Evolutionary conservation across 35 echinoderm and acorn worm genomes (phyloP), one percentile per base, ranked within the genome.

Genomic region (Acanthaster planci): DNA sequence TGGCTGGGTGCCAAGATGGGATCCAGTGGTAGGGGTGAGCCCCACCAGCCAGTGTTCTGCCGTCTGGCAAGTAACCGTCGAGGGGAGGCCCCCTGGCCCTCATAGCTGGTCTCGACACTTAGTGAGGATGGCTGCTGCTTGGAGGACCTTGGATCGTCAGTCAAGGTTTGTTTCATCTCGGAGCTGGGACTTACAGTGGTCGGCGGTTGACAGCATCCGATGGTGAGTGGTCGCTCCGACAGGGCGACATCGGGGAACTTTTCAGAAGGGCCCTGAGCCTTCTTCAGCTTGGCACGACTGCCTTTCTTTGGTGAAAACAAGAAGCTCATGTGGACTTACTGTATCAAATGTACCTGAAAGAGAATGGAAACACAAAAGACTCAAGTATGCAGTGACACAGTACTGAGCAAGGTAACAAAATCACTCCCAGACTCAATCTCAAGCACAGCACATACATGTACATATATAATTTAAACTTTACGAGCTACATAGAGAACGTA

Each of bases 201-300:
- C 8, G 64, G 64, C 14, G 29, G 64, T 29, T 72, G 64, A 29
- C 64, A 72, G 64, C 64, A 72, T 31, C 64, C 64, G 34, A 72
- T 72, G 26, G 64, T 72, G 64, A 72, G 64, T 21, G 64, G 64
- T 26, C 64, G 64, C 64, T 72, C 64, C 5, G 64, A 72, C 64
- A 72, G 34, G 30, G 64, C 64, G 64, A 7, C 64, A 72, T 47
- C 42, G 30, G 2, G 22, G 19, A 29, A 72, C 29, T 31, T 30
- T 21, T 72, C 64, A 29, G 34, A 72, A 16, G 22, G 7, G 1
- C 64, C 64, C 34, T 29, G 42, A 6, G 42, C 4, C 64, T 72
- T 34, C 7, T 72, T 35, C 64, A 3, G 26, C 34, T 26, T 19
- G 26, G 19, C 29, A 72, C 9, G 22, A 14, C 23, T 72, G 26